phyloP scores from a whole-genome alignment of 1,140 invertebrate genomes.

The Dreissena rostriformis region DNA sequence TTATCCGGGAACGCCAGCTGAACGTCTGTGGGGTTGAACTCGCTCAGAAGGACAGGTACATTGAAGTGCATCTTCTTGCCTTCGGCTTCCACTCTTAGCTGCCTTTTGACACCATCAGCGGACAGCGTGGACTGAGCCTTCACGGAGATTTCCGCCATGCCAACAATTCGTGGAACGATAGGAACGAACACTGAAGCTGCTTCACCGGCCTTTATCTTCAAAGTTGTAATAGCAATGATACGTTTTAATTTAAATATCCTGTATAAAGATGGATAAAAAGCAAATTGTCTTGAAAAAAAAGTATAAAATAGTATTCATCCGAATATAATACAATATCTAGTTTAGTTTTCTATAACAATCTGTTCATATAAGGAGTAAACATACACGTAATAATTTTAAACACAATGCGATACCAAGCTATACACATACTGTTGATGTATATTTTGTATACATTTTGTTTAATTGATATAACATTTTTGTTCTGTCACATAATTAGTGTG shows the following conservation, averaged over 20 bases:
- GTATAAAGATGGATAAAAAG: too few species aligned
- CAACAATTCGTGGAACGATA: conserved; percentile 39
- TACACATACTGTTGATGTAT: too few species aligned
- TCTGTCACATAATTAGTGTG: too few species aligned
- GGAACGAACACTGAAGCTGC: conserved; percentile 41
- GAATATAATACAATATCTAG: too few species aligned
- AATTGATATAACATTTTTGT: too few species aligned
- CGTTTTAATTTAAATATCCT: too few species aligned
- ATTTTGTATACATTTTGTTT: too few species aligned
- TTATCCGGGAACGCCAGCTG: conserved; percentile 25
- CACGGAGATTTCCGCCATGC: conserved; percentile 21
- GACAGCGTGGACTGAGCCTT: conserved; percentile 45
- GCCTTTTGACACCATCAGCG: conserved; percentile 44
- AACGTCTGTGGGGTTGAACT: conserved; percentile 8
- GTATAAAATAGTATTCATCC: background rate
- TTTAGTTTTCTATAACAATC: too few species aligned
- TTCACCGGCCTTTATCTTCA: conserved; percentile 41
- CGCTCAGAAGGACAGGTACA: conserved; percentile 11
- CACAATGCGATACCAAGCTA: too few species aligned
- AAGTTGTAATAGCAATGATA: background rate
- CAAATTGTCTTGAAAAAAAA: too few species aligned
- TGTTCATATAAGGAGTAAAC: too few species aligned
- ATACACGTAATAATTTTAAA: too few species aligned
- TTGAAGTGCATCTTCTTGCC: conserved; percentile 40
- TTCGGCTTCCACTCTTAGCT: conserved; percentile 49